A percentile compares a stretch with the other conserved stretches of the same genome.
Evolutionary conservation across 35 echinoderm and acorn worm species (phyloP).

Genomic region (Apostichopus parvimensis): DNA sequence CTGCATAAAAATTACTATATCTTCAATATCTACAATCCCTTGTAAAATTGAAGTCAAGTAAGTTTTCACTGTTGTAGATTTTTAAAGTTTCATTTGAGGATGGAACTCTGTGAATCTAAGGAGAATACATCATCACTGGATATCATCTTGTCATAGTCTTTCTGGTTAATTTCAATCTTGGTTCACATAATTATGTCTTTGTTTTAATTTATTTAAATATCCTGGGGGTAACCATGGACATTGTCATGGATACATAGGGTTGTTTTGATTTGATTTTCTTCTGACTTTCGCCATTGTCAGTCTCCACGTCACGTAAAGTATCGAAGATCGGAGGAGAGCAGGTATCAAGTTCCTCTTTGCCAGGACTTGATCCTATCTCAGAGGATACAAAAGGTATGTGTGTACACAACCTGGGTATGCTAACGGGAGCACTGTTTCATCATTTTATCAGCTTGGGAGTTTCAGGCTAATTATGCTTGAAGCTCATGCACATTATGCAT

Average conservation of each 20-base stretch:
- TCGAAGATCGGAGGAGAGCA: conserved; percentile 6
- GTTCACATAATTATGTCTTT: background rate
- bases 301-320: background rate
- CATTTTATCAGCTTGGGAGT: background rate
- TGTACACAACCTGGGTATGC: background rate
- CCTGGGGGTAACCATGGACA: background rate
- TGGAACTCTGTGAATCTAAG: too few species aligned
- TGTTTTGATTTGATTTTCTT: background rate
- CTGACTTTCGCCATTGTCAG: background rate
- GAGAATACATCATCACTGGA: too few species aligned
- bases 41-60: too few species aligned
- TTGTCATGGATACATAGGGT: background rate
- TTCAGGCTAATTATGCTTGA: background rate
- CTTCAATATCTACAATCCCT: too few species aligned
- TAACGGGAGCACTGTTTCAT: background rate
- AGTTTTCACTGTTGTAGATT: too few species aligned
- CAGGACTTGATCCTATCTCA: conserved; percentile 38
- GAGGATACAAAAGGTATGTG: conserved; percentile 9
- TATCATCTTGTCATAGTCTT: too few species aligned
- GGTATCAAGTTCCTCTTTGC: conserved; percentile 22
- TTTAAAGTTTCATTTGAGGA: too few species aligned
- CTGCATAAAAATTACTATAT: too few species aligned
- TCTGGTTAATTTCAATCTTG: too few species aligned
- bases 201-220: background rate
- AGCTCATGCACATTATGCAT: background rate